phyloP scores from a whole-genome alignment of 1,140 invertebrate species.

The Drosophila dunni region DNA sequence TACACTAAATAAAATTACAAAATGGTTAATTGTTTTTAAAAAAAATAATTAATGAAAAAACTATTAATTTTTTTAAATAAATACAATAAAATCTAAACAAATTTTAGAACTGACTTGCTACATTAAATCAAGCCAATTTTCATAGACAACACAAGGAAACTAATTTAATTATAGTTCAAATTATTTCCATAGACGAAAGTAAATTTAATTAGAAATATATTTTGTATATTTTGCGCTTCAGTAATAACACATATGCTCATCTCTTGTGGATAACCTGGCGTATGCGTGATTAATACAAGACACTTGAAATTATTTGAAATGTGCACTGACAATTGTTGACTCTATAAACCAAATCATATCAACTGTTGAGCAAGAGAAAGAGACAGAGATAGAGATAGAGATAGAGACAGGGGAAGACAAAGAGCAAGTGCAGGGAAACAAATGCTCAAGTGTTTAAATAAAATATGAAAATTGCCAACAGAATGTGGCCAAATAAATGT shows the following conservation, averaged over 20 bases:
- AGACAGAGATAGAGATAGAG: not conserved
- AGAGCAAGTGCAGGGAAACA: slow-evolving; percentile 21
- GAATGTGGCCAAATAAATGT: slow-evolving; percentile 14
- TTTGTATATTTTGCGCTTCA: not conserved
- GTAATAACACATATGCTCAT: not conserved
- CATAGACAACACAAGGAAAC: too few relatives aligned
- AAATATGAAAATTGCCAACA: slow-evolving; percentile 30
- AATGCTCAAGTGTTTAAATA: slow-evolving; percentile 40
- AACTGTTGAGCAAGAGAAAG: not conserved
- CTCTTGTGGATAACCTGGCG: not conserved
- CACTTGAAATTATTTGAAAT: slow-evolving; percentile 14
- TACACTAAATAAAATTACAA: too few relatives aligned
- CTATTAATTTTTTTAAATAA: too few relatives aligned
- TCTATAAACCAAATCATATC: slow-evolving; percentile 6
- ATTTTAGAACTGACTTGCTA: too few relatives aligned
- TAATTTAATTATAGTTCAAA: too few relatives aligned
- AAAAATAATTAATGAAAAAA: too few relatives aligned
- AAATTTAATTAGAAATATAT: too few relatives aligned
- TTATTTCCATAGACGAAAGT: too few relatives aligned
- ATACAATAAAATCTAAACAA: too few relatives aligned
- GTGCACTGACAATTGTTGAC: slow-evolving; percentile 9
- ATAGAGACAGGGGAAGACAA: not conserved
- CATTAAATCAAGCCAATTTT: too few relatives aligned
- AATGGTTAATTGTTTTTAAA: too few relatives aligned
- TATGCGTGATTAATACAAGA: slow-evolving; percentile 18